A percentile compares a stretch with the other conserved stretches of the same genome.
Conservation (phyloP, 2,113 vertebrate genomes). For the Pitta sordida region DNA sequence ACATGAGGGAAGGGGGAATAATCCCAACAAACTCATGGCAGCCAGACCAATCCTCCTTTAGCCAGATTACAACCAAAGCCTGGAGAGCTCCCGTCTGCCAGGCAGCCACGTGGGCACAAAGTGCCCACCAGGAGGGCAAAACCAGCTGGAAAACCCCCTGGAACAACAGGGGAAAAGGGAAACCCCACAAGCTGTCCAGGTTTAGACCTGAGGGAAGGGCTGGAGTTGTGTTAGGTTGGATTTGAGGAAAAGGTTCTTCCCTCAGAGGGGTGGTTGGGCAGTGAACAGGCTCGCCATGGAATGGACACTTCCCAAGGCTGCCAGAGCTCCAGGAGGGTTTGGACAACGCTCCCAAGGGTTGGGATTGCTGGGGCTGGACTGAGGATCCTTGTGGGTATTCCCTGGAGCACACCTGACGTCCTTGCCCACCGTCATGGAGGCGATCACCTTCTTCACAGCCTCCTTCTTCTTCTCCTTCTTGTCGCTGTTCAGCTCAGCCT, state of each 20-base stretch:
- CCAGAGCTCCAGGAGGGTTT: neutral
- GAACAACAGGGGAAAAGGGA: neutral
- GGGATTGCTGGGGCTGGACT: accelerated
- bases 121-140: neutral
- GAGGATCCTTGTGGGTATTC: neutral
- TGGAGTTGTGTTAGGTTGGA: neutral
- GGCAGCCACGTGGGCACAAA: neutral
- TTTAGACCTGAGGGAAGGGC: neutral
- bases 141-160: neutral
- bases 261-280: neutral
- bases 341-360: neutral
- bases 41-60: conserved; percentile 10
- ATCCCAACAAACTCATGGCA: neutral
- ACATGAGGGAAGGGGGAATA: neutral
- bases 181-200: neutral
- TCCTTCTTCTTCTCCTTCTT: conserved; percentile 99
- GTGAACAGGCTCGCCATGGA: neutral
- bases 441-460: conserved; percentile 98
- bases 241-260: neutral
- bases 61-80: neutral
- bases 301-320: neutral
- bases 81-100: neutral
- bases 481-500: conserved; percentile 97
- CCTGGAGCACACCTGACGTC: conserved; percentile 85
- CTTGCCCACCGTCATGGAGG: conserved; percentile 97